Percentiles rank a stretch among this genome's conserved stretches.
Conservation (phyloP, 2,888 invertebrate species). For the Brachycybe producta region DNA sequence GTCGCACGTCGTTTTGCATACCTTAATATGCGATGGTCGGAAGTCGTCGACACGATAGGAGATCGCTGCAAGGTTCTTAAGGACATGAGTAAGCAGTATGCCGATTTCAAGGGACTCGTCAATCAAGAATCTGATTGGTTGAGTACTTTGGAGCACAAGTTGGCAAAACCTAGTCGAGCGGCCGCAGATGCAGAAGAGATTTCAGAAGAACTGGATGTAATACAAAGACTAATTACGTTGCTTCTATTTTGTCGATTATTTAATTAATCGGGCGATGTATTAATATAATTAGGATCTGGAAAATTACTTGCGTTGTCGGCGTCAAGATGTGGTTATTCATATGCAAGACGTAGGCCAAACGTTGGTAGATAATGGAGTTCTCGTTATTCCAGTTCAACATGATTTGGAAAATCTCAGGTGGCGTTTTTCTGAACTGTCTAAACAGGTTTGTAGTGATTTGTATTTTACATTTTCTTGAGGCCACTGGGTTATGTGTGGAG, state of each 20-base stretch:
- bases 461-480: neutral
- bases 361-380: constrained; percentile 59
- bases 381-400: constrained; percentile 50
- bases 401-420: constrained; percentile 50
- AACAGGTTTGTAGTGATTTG: constrained; percentile 42
- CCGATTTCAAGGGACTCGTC: constrained; percentile 58
- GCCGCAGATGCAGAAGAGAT: constrained; percentile 84
- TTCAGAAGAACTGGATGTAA: constrained; percentile 73
- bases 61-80: constrained; percentile 46
- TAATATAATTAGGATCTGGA: constrained; percentile 54
- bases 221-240: neutral
- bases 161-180: constrained; percentile 50
- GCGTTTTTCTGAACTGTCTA: constrained; percentile 53
- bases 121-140: constrained; percentile 68
- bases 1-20: constrained; percentile 52
- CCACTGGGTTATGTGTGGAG: neutral
- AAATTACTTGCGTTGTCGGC: constrained; percentile 60
- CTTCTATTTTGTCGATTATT: constrained; percentile 3
- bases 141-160: constrained; percentile 61
- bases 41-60: constrained; percentile 53
- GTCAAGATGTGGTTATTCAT: constrained; percentile 53
- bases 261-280: neutral
- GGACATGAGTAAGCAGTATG: constrained; percentile 61
- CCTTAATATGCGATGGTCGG: constrained; percentile 57
- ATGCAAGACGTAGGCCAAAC: constrained; percentile 62